Percentiles rank a stretch among this genome's conserved stretches.
phyloP scores from a whole-genome alignment of 2,113 vertebrate species.

The Micronycteris hirsuta region DNA sequence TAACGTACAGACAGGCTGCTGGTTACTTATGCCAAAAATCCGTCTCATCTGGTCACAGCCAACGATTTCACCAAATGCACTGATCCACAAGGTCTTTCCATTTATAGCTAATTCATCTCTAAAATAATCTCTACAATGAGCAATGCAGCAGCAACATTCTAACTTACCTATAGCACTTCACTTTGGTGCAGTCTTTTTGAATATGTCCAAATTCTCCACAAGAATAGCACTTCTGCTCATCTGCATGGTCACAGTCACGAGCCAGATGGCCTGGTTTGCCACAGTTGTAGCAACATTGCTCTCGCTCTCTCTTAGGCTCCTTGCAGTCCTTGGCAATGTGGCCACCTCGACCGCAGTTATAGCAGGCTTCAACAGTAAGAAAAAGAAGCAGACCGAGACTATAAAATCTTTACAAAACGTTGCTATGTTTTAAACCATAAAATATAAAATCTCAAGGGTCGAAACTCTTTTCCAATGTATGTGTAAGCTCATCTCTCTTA shows the following conservation, averaged over 20 bases:
- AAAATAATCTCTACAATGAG: neutral
- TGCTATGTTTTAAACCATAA: neutral
- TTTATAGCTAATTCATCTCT: neutral
- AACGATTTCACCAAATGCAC: neutral
- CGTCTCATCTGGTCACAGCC: neutral
- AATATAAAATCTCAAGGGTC: neutral
- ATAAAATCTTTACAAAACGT: slow-evolving; percentile 72
- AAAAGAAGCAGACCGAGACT: slow-evolving; percentile 81
- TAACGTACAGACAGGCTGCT: neutral
- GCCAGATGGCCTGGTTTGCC: slow-evolving; percentile 98
- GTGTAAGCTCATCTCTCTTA: neutral
- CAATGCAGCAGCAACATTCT: neutral
- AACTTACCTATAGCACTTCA: slow-evolving; percentile 97
- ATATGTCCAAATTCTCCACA: slow-evolving; percentile 98
- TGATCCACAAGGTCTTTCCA: neutral
- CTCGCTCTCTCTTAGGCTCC: slow-evolving; percentile 96
- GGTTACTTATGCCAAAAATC: neutral
- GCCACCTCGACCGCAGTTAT: slow-evolving; percentile 98
- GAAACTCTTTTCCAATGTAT: neutral
- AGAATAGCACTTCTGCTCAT: slow-evolving; percentile 99
- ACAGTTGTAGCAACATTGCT: slow-evolving; percentile 99
- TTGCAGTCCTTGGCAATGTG: slow-evolving; percentile 99
- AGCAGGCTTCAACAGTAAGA: slow-evolving; percentile 92
- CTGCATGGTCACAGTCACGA: slow-evolving; percentile 96
- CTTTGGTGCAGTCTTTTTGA: slow-evolving; percentile 98